Conservation (phyloP, 2,113 vertebrate genomes). For the Furnarius figulus region DNA sequence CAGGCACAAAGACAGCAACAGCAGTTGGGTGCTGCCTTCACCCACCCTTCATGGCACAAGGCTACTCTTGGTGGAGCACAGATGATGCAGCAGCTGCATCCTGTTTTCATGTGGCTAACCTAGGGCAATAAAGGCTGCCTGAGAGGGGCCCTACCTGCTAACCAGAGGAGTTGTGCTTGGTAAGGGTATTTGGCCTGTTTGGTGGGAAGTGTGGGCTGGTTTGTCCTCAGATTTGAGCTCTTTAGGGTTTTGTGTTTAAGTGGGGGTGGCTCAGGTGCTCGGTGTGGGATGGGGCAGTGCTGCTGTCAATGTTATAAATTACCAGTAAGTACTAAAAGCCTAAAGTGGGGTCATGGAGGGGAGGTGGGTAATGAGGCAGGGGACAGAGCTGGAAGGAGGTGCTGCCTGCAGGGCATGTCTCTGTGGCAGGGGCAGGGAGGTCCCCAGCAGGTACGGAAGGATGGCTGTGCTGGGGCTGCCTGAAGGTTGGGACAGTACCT, state of each 20-base stretch:
- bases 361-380: not conserved
- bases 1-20: not conserved
- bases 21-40: not conserved
- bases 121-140: not conserved
- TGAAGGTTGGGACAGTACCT: accelerated
- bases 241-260: not conserved
- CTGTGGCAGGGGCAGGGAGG: not conserved
- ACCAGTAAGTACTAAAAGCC: not conserved
- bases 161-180: not conserved
- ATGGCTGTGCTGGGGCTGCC: not conserved
- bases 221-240: not conserved
- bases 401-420: not conserved
- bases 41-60: accelerated
- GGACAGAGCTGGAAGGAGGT: not conserved
- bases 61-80: not conserved
- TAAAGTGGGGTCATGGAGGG: accelerated
- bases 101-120: too few species aligned
- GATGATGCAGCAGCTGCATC: not conserved
- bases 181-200: accelerated
- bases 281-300: not conserved
- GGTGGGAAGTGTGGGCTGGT: accelerated
- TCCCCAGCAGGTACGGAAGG: accelerated
- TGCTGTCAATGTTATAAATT: not conserved
- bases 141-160: accelerated
- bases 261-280: not conserved